A percentile compares a stretch with the other conserved stretches of the same genome.
phyloP scores from a whole-genome alignment of 2,888 invertebrate genomes.

The Scaptomyza reducta region DNA sequence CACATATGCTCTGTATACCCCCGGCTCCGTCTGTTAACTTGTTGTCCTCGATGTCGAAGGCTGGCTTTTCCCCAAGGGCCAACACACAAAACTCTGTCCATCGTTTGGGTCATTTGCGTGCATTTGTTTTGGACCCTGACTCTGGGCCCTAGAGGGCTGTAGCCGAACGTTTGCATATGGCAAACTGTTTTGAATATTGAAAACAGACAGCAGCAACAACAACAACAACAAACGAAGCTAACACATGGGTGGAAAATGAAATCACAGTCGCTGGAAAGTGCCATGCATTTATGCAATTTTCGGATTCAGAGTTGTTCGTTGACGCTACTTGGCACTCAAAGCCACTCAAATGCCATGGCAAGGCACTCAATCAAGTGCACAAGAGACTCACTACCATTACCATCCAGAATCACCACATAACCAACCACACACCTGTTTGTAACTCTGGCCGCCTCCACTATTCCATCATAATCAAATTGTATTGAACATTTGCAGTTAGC shows the following conservation, averaged over 20 bases:
- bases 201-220: slow-evolving; percentile 53
- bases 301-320: slow-evolving; percentile 60
- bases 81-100: slow-evolving; percentile 49
- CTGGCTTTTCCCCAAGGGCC: slow-evolving; percentile 56
- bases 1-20: slow-evolving; percentile 9
- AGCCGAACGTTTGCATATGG: slow-evolving; percentile 71
- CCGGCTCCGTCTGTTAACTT: neutral
- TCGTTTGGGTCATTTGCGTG: slow-evolving; percentile 72
- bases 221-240: slow-evolving; percentile 12
- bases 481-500: slow-evolving; percentile 79
- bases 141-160: slow-evolving; percentile 41
- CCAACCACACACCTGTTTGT: slow-evolving; percentile 11
- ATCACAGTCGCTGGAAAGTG: slow-evolving; percentile 71
- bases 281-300: slow-evolving; percentile 77
- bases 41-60: slow-evolving; percentile 25
- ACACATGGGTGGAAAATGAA: slow-evolving; percentile 43
- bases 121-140: slow-evolving; percentile 68
- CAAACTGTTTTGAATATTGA: slow-evolving; percentile 76
- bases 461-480: slow-evolving; percentile 76
- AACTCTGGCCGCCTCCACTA: slow-evolving; percentile 8
- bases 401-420: slow-evolving; percentile 1
- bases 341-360: slow-evolving; percentile 77
- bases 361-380: slow-evolving; percentile 78
- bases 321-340: slow-evolving; percentile 69
- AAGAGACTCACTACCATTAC: slow-evolving; percentile 6